phyloP scores from a whole-genome alignment of 2,113 vertebrate genomes.

The Psilopsiagon aymara region DNA sequence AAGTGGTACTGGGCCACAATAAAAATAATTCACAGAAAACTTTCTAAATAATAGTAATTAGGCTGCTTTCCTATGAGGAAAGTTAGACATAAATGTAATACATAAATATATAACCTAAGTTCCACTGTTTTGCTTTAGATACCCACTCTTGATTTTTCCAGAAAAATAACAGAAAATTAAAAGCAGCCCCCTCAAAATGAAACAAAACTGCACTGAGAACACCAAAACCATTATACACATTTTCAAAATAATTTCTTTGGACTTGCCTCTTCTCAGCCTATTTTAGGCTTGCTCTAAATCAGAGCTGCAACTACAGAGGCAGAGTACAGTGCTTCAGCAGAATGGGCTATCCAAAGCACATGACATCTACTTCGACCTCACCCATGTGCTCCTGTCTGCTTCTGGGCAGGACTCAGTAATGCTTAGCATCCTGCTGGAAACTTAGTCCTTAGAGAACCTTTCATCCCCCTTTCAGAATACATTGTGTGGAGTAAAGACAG shows the following conservation, averaged over 20 bases:
- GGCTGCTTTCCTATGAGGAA: not conserved
- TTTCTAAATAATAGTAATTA: not conserved
- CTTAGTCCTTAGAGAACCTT: not conserved
- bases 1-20: accelerated
- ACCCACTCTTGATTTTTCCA: not conserved
- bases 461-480: not conserved
- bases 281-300: not conserved
- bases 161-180: not conserved
- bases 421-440: not conserved
- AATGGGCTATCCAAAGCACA: not conserved
- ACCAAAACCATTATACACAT: not conserved
- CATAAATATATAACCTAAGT: not conserved
- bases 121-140: not conserved
- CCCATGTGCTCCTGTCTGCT: not conserved
- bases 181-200: not conserved
- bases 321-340: not conserved
- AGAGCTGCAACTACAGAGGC: not conserved
- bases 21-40: not conserved
- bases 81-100: not conserved
- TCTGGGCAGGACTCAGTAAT: not conserved
- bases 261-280: not conserved
- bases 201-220: not conserved
- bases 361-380: not conserved
- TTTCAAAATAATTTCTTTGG: not conserved
- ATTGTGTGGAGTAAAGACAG: not conserved